Evolutionary conservation across 2,113 vertebrate genomes (phyloP), one percentile per base, ranked within the genome.

Genomic region (Catagonus wagneri): DNA sequence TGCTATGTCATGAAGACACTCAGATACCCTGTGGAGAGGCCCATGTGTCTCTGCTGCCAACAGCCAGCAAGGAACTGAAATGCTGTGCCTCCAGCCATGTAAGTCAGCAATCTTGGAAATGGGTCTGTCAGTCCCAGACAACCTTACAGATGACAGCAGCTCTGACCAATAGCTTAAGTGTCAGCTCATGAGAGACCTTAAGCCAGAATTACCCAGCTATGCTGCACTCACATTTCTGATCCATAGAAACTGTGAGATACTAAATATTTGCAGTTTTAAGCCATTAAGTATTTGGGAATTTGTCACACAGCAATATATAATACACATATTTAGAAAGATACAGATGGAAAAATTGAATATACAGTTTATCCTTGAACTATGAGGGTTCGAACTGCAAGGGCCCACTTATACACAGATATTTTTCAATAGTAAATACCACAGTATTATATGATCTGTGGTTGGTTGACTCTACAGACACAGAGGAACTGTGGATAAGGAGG

Each of bases 181-280:
- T 11, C 32, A 63, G 20, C 25, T 36, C 20, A 80, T 58, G 15
- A 79, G 36, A 84, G 22, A 93, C 15, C 50, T 23, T 93, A 50
- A 65, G 50, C 16, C 34, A 92, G 23, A 92, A 69, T 7, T 22
- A 93, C 27, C 36, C 20, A 66, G 32, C 27, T 90, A 90, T 93
- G 32, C 34, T 89, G 36, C 32, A 90, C 68, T 58, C 74, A 93
- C 80, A 88, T 88, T 97, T 93, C 68, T 83, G 54, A 87, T 16
- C 54, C 74, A 93, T 11, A 90, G 50, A 90, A 86, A 80, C 17
- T 68, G 11, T 71, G 65, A 63, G 16, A 93, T 32, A 83, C 44
- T 94, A 83, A 69, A 90, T 76, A 20, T 56, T 75, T 86, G 2
- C 5, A 34, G 39, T 78, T 94, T 86, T 61, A 90, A 93, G 23